phyloP scores from a whole-genome alignment of 2,888 invertebrate species.

The Tetropium fuscum region DNA sequence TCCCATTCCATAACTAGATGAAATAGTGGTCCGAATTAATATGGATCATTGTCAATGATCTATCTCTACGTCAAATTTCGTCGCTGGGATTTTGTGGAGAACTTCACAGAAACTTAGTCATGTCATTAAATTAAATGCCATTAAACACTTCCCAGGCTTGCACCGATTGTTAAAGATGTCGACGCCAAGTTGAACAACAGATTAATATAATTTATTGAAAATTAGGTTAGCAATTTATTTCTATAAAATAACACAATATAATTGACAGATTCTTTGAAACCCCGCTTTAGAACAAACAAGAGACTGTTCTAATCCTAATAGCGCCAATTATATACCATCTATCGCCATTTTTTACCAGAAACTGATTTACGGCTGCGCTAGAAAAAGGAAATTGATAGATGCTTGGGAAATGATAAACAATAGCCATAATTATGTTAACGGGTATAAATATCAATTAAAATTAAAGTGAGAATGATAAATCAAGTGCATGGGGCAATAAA shows the following conservation, averaged over 20 bases:
- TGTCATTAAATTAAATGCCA: no score
- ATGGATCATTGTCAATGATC: no score
- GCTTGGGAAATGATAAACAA: slow-evolving; percentile 4
- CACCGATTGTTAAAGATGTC: no score
- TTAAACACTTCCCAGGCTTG: no score
- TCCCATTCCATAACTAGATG: no score
- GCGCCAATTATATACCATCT: not conserved
- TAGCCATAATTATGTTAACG: not conserved
- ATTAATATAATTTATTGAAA: no score
- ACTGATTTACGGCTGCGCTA: not conserved
- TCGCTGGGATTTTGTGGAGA: no score
- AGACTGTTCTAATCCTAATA: not conserved
- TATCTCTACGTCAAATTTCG: no score
- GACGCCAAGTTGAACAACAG: no score
- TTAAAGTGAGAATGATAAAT: slow-evolving; percentile 5
- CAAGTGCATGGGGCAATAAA: slow-evolving; percentile 8
- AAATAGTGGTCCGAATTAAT: no score
- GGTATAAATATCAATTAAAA: slow-evolving; percentile 12
- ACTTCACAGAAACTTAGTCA: no score
- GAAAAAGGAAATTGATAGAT: slow-evolving; percentile 3
- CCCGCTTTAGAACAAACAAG: not conserved
- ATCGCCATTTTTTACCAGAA: not conserved
- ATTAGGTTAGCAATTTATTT: not conserved
- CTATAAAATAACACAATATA: not conserved
- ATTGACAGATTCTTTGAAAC: not conserved